Evolutionary conservation across 2,888 invertebrate genomes (phyloP).

Genomic region (Camptogramma bilineatum): DNA sequence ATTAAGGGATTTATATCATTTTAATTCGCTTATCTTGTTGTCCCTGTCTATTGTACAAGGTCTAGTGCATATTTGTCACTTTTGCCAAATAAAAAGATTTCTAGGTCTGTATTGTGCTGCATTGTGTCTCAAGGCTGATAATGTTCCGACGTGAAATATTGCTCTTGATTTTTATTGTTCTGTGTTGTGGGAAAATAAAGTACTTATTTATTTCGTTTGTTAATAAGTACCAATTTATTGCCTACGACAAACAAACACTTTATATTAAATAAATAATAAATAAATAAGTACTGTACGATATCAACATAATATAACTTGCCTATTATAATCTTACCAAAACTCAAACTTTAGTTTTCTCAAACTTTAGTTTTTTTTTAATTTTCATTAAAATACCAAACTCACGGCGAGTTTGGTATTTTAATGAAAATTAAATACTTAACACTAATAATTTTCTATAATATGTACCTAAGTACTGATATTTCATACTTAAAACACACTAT

Average conservation of each 20-base stretch:
- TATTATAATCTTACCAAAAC: no score
- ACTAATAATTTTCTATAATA: no score
- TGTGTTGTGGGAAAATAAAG: slow-evolving; percentile 5
- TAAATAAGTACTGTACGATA: no score
- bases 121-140: slow-evolving; percentile 35
- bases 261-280: background rate
- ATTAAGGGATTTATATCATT: slow-evolving; percentile 48
- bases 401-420: no score
- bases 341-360: no score
- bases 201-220: slow-evolving; percentile 5
- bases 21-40: slow-evolving; percentile 44
- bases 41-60: slow-evolving; percentile 46
- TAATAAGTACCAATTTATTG: slow-evolving; percentile 5
- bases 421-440: no score
- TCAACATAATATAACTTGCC: no score
- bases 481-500: background rate
- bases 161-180: slow-evolving; percentile 16
- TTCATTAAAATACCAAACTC: no score
- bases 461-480: background rate
- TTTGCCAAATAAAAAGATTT: slow-evolving; percentile 34
- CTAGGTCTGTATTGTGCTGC: slow-evolving; percentile 26
- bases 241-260: background rate
- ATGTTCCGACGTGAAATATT: slow-evolving; percentile 29
- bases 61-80: slow-evolving; percentile 38
- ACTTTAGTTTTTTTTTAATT: no score